A percentile compares a stretch with the other conserved stretches of the same genome.
Evolutionary conservation across 2,113 vertebrate genomes (phyloP).

Genomic region (Passer domesticus): DNA sequence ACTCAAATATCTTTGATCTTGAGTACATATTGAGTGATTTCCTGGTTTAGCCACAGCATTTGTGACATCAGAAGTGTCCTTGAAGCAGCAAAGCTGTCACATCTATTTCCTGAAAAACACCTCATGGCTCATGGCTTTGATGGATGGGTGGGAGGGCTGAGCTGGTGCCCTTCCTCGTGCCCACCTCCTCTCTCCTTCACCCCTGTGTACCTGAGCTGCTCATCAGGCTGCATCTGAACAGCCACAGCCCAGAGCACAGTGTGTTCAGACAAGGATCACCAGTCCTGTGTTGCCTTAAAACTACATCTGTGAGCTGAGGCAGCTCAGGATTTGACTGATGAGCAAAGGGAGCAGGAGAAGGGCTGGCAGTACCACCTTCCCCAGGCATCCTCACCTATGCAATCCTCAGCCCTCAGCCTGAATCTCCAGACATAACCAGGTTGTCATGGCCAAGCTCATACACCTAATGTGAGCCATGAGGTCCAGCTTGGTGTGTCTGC

Average conservation of each 20-base stretch:
- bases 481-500: not conserved
- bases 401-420: not conserved
- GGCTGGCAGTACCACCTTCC: not conserved
- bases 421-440: not conserved
- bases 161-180: not conserved
- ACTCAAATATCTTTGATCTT: not conserved
- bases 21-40: not conserved
- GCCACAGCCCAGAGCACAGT: not conserved
- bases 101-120: not conserved
- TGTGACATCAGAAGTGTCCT: not conserved
- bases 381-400: not conserved
- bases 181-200: not conserved
- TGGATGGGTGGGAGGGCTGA: not conserved
- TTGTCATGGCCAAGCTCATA: not conserved
- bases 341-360: not conserved
- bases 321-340: not conserved
- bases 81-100: not conserved
- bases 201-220: not conserved
- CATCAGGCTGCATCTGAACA: not conserved
- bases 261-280: not conserved
- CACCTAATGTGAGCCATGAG: accelerated
- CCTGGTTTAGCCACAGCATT: not conserved
- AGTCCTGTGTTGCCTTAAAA: not conserved
- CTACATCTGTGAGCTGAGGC: not conserved
- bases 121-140: not conserved